Evolutionary conservation across 2,888 invertebrate species (phyloP).

Genomic region (Cataglyphis altisquamis): DNA sequence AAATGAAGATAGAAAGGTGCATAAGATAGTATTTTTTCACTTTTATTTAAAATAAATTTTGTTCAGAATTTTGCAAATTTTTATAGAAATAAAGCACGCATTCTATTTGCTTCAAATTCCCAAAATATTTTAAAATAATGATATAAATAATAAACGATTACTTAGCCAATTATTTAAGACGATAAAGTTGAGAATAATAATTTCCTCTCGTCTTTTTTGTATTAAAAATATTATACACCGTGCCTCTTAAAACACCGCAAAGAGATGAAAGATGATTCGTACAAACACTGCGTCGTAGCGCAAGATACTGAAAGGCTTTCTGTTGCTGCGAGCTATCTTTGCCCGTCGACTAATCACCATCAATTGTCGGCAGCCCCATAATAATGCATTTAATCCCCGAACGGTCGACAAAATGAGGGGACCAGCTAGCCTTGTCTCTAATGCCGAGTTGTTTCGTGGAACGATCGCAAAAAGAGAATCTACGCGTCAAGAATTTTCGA

Average conservation of each 20-base stretch:
- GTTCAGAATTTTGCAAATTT: neutral
- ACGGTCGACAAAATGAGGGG: constrained; percentile 32
- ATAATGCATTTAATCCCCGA: constrained; percentile 66
- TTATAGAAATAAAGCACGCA: neutral
- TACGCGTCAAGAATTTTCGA: constrained; percentile 13
- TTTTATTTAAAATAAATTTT: neutral
- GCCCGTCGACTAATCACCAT: constrained; percentile 58
- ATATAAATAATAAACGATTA: neutral
- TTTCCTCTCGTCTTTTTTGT: neutral
- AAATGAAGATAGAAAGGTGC: neutral
- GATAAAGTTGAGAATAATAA: neutral
- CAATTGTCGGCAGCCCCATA: constrained; percentile 70
- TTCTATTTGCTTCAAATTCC: neutral
- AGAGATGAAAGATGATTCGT: neutral
- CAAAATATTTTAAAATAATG: neutral
- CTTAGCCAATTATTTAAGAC: neutral
- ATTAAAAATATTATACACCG: neutral
- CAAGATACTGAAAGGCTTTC: constrained; percentile 54
- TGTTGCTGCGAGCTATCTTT: constrained; percentile 41
- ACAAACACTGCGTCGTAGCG: neutral
- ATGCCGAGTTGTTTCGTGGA: constrained; percentile 59
- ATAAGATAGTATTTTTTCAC: neutral
- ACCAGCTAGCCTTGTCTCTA: constrained; percentile 35
- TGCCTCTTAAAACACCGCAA: neutral
- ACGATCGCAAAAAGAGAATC: neutral